A percentile compares a stretch with the other conserved stretches of the same genome.
These are phyloP conservation scores for Morone saxatilis DNA, from an alignment of 2,113 vertebrate species.

Conservation along the genomic window DNA sequence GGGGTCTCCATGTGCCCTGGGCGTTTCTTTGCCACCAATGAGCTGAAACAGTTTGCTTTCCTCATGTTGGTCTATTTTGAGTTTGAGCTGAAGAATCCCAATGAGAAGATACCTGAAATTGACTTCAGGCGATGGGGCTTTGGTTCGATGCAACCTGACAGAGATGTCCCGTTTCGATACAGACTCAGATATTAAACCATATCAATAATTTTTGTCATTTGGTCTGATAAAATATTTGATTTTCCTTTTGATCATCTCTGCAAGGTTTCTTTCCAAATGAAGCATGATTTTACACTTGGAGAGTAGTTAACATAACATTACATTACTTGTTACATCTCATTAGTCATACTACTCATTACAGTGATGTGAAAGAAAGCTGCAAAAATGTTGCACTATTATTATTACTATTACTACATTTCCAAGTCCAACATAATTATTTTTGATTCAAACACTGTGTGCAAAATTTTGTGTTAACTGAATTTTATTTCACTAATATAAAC, in stretches of 20 bases:
- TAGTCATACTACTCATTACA: too few species aligned
- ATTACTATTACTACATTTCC: too few species aligned
- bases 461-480: too few species aligned
- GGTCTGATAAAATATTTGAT: neutral
- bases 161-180: conserved; percentile 87
- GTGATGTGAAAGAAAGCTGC: too few species aligned
- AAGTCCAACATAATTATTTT: too few species aligned
- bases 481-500: too few species aligned
- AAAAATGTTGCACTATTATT: too few species aligned
- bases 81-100: conserved; percentile 86
- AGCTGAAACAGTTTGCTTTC: conserved; percentile 92
- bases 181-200: conserved; percentile 73
- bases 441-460: too few species aligned
- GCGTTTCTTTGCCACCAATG: conserved; percentile 89
- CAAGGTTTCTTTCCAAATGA: neutral
- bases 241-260: neutral
- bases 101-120: conserved; percentile 83
- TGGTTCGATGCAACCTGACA: conserved; percentile 87
- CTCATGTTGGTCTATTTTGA: conserved; percentile 91
- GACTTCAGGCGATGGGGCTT: conserved; percentile 90
- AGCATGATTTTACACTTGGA: neutral
- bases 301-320: neutral
- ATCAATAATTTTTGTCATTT: neutral
- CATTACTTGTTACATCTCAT: neutral
- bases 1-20: conserved; percentile 91